Percentiles rank a stretch among this genome's conserved stretches.
These are phyloP conservation scores for Aphidius colemani DNA, from an alignment of 2,888 invertebrate genomes.

Conservation along the genomic window DNA sequence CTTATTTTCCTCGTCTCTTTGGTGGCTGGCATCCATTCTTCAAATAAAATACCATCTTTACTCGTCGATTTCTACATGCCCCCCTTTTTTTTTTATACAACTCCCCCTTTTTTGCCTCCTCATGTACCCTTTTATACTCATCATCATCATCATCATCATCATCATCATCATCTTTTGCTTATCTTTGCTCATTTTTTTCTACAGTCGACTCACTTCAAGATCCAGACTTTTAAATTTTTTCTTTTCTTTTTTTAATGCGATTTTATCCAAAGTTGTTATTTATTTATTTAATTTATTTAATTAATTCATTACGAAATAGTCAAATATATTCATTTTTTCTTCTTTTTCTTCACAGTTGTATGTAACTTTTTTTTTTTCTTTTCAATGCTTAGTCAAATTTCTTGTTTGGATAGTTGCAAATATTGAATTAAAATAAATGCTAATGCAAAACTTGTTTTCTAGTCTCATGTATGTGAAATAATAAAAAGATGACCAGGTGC, in stretches of 20 bases:
- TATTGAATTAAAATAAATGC: too few species aligned
- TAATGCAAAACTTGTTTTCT: too few species aligned
- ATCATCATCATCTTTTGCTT: conserved; percentile 13
- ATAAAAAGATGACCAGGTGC: too few species aligned
- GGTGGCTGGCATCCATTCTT: conserved; percentile 15
- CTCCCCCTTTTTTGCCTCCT: not conserved
- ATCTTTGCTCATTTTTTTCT: conserved; percentile 1
- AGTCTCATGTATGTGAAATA: too few species aligned
- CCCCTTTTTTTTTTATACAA: not conserved
- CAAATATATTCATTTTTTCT: conserved; percentile 1
- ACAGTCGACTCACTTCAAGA: conserved; percentile 26
- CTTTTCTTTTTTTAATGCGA: not conserved
- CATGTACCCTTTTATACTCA: not conserved
- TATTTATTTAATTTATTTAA: conserved; percentile 1
- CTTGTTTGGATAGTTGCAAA: not conserved
- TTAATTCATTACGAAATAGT: not conserved
- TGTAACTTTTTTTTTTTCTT: not conserved
- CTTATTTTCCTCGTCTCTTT: conserved; percentile 1
- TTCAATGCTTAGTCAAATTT: not conserved
- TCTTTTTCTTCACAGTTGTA: conserved; percentile 1
- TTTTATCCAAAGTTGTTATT: not conserved
- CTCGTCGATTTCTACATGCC: not conserved
- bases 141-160: not conserved
- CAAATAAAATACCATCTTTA: conserved; percentile 7
- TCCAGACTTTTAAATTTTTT: conserved; percentile 9